A percentile compares a stretch with the other conserved stretches of the same genome.
Conservation (phyloP, 2,113 vertebrate genomes). For the Tetrax tetrax region DNA sequence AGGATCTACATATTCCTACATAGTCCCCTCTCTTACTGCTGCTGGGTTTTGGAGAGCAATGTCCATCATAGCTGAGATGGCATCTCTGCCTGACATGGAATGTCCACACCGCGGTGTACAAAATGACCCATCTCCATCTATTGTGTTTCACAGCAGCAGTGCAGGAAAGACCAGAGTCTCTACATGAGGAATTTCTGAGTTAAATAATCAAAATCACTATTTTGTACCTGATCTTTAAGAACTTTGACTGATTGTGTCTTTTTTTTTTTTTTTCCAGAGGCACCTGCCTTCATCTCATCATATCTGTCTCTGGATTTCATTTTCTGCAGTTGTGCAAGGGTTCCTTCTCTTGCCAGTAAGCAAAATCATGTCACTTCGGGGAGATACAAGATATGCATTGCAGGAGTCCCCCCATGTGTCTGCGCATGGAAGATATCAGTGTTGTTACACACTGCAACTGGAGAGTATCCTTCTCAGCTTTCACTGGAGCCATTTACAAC, state of each 20-base stretch:
- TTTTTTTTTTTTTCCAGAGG: not conserved
- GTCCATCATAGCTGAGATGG: fast-evolving
- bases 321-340: not conserved
- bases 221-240: not conserved
- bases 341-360: not conserved
- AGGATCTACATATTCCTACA: not conserved
- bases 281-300: not conserved
- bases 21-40: not conserved
- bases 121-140: not conserved
- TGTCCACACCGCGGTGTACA: not conserved
- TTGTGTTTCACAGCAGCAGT: not conserved
- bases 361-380: not conserved
- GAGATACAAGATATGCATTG: not conserved
- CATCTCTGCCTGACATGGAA: not conserved
- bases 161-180: not conserved
- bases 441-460: not conserved
- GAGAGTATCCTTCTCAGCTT: not conserved
- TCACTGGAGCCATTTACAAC: not conserved
- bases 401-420: not conserved
- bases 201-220: not conserved
- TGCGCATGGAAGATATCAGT: not conserved
- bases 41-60: not conserved
- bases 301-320: not conserved
- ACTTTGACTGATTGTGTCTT: not conserved
- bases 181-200: not conserved